Conservation (phyloP, 2,888 invertebrate species). For the Melipona beecheii region DNA sequence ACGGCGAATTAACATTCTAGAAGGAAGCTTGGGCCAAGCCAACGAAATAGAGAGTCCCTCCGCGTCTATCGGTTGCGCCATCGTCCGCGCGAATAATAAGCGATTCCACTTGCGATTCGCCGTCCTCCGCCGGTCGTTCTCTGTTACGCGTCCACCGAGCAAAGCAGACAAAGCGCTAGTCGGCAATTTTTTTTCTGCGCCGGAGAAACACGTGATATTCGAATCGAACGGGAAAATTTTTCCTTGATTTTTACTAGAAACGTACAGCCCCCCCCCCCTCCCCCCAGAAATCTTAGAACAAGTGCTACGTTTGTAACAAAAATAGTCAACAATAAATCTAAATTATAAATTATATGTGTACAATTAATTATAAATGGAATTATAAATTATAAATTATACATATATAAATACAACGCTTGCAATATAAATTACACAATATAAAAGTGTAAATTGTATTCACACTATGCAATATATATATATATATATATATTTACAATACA, state of each 20-base stretch:
- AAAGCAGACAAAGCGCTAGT: constrained; percentile 15
- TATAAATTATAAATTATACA: too few species aligned
- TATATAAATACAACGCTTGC: too few species aligned
- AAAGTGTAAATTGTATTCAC: too few species aligned
- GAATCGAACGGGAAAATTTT: neutral
- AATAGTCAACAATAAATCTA: too few species aligned
- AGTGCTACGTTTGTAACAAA: too few species aligned
- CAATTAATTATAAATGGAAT: too few species aligned
- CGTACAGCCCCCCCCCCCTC: too few species aligned
- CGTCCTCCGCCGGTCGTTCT: neutral
- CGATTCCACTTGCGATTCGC: constrained; percentile 54
- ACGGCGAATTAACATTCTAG: constrained; percentile 80
- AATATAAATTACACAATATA: too few species aligned
- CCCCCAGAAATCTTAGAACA: too few species aligned
- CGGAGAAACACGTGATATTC: neutral
- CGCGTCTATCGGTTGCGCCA: constrained; percentile 66
- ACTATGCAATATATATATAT: too few species aligned
- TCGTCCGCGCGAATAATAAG: constrained; percentile 63
- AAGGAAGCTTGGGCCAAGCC: constrained; percentile 52
- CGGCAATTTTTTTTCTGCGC: neutral
- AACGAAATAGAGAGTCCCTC: constrained; percentile 77
- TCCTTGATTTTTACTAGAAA: neutral
- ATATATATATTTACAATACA: too few species aligned
- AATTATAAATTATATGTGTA: too few species aligned
- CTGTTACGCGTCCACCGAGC: constrained; percentile 23